Evolutionary conservation across 1,140 invertebrate genomes (phyloP), one percentile per base, ranked within the genome.

Genomic region (Lamellibrachia luymesi): DNA sequence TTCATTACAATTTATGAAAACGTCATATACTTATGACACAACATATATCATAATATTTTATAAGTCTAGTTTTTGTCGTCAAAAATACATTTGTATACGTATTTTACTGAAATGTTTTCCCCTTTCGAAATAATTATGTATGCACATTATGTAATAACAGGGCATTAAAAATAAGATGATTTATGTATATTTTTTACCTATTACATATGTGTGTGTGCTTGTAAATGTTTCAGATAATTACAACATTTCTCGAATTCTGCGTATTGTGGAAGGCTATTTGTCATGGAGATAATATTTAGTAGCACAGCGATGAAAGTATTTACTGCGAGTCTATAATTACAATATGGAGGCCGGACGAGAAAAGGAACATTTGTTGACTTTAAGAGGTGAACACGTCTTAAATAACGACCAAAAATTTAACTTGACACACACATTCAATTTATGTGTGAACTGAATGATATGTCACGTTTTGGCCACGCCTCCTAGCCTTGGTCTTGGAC

Each of bases 351-450:
- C 51, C 49, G 51, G 13, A 10, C 52, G 90, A 92, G 93, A 93
- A 92, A 93, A 93, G 52, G 93, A 93, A 27, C 93, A 93, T 80
- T 80, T 92, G 27, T 80, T 93, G 93, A 91, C 93, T 93, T 52
- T 93, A 91, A 93, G 92, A 50, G 64, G 64, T 80, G 92, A 90
- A 50, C 38, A 49, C 27, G 10, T 90, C 10, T 90, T 38, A 93
- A 90, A 38, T 25, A 90, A 13, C 25, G 5, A 64, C 17, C 2
- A 25, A 0, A 22, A 92, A 92, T 17, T n/a, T 17, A 2, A 51
- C 27, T 89, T 90, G 22, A 92, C 5, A 49, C 51, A 90, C 25
- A 25, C 50, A 22, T 25, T 64, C 27, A 50, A 50, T 50, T 93
- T 64, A 51, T 93, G 80, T 93, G 22, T 89, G 8, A 51, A 89